Conservation (phyloP, 2,888 invertebrate species). For the Melinopterus prodromus region DNA sequence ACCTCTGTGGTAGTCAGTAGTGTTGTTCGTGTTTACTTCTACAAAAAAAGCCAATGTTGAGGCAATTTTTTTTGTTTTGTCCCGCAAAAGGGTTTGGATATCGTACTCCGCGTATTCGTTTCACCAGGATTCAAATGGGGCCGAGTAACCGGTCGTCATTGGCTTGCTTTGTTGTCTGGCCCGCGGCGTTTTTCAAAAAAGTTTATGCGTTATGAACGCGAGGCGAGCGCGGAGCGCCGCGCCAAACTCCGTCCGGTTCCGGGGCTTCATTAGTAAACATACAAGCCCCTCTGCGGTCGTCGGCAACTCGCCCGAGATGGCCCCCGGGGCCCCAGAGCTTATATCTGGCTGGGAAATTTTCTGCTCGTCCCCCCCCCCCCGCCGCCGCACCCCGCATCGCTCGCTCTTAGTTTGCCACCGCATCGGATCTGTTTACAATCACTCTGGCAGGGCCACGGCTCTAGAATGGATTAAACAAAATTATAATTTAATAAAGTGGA, state of each 20-base stretch:
- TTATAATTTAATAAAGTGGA: not conserved
- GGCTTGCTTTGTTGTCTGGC: slow-evolving; percentile 4
- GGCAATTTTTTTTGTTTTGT: not conserved
- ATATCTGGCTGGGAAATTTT: slow-evolving; percentile 4
- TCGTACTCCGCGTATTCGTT: not conserved
- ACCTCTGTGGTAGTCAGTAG: too few species aligned
- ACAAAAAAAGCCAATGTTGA: not conserved
- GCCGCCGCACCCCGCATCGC: not conserved
- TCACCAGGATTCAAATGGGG: not conserved
- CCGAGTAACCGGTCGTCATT: not conserved
- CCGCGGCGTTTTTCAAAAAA: slow-evolving; percentile 4
- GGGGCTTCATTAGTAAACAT: slow-evolving; percentile 42
- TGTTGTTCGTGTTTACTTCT: too few species aligned
- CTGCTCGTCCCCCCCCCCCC: not conserved
- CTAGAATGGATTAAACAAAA: not conserved
- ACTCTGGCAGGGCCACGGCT: not conserved
- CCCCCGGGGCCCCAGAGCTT: not conserved
- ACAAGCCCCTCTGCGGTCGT: slow-evolving; percentile 42
- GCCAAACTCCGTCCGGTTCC: slow-evolving; percentile 36
- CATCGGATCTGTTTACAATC: not conserved
- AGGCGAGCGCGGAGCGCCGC: not conserved
- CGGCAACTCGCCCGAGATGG: slow-evolving; percentile 34
- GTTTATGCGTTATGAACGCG: slow-evolving; percentile 4
- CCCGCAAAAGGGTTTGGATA: not conserved
- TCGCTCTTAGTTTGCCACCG: not conserved